Evolutionary conservation across 2,888 invertebrate genomes (phyloP).

Genomic region (Tetranychus truncatus): DNA sequence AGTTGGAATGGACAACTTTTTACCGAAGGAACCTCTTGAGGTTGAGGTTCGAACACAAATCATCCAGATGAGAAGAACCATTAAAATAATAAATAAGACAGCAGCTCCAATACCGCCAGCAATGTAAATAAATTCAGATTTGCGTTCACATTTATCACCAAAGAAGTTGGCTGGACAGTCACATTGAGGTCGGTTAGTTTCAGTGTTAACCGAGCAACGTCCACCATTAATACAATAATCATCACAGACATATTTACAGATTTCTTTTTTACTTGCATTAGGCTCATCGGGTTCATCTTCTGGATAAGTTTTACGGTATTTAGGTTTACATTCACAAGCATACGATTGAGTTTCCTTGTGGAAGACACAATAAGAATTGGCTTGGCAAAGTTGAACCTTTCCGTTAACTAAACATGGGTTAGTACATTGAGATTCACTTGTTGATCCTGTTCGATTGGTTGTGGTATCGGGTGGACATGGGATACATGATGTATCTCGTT

Average conservation of each 20-base stretch:
- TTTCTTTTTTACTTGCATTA: slow-evolving; percentile 15
- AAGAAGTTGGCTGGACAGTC: slow-evolving; percentile 79
- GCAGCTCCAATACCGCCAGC: slow-evolving; percentile 82
- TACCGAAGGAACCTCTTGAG: slow-evolving; percentile 31
- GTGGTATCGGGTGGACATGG: slow-evolving; percentile 77
- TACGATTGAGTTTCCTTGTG: slow-evolving; percentile 36
- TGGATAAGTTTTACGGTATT: slow-evolving; percentile 40
- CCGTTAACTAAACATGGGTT: slow-evolving; percentile 66
- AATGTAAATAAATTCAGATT: slow-evolving; percentile 85
- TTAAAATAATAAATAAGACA: slow-evolving; percentile 77
- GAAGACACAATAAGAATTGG: slow-evolving; percentile 43
- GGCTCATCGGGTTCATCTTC: slow-evolving; percentile 10
- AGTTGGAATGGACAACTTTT: slow-evolving; percentile 69
- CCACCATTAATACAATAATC: slow-evolving; percentile 77
- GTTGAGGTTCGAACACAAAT: slow-evolving; percentile 56
- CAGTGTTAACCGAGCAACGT: slow-evolving; percentile 55
- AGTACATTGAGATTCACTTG: slow-evolving; percentile 59
- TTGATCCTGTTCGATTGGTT: slow-evolving; percentile 60
- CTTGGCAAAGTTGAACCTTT: slow-evolving; percentile 56
- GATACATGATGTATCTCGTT: slow-evolving; percentile 59
- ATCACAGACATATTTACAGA: slow-evolving; percentile 57
- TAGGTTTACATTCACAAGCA: slow-evolving; percentile 78
- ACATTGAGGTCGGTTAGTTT: slow-evolving; percentile 59
- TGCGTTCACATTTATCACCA: slow-evolving; percentile 66
- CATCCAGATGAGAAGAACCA: slow-evolving; percentile 87